Evolutionary conservation across 2,797 vertebrate genomes (phyloP), one percentile per base, ranked within the genome.

Genomic region (Ctenopoma multispine): DNA sequence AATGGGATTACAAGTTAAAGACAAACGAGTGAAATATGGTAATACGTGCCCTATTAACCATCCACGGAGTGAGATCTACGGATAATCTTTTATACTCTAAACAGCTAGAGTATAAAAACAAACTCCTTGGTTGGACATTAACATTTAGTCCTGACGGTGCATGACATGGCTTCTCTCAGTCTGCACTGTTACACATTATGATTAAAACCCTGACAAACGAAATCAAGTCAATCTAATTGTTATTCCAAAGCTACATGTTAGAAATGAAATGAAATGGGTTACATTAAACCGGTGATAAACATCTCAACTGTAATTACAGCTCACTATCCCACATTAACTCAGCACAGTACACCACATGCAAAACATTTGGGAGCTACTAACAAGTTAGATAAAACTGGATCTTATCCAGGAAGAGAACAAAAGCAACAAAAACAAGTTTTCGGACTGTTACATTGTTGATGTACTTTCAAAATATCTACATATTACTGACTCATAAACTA

Each of bases 31-130:
- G 1, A 29, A 59, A 41, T 29, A 15, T 36, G 34, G 3, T 13
- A 66, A 70, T 66, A 53, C 1, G 55, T 85, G 8, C 0, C 4
- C 72, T 27, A 79, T 86, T 90, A 83, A 89, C 69, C 4, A n/a
- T 23, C 4, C 9, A 75, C 43, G 48, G 3, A 12, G 0, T 27
- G 17, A 2, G 12, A 18, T 21, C 15, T 10, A 14, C 4, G 18
- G 27, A 24, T 10, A 10, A n/a, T 12, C 44, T n/a, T n/a, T n/a
- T n/a, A n/a, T n/a, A n/a, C n/a, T n/a, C n/a, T n/a, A n/a, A 44
- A 13, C 46, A 31, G 15, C 6, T 34, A 5, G 13, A 40, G 29
- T 23, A 34, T 1, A 46, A 24, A n/a, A 20, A 59, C 13, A 0
- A 0, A 61, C 41, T 2, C 50, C 17, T 72, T 43, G 17, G 27